Evolutionary conservation across 1,140 invertebrate species (phyloP), one percentile per base, ranked within the genome.

Genomic region (Venturia canescens): DNA sequence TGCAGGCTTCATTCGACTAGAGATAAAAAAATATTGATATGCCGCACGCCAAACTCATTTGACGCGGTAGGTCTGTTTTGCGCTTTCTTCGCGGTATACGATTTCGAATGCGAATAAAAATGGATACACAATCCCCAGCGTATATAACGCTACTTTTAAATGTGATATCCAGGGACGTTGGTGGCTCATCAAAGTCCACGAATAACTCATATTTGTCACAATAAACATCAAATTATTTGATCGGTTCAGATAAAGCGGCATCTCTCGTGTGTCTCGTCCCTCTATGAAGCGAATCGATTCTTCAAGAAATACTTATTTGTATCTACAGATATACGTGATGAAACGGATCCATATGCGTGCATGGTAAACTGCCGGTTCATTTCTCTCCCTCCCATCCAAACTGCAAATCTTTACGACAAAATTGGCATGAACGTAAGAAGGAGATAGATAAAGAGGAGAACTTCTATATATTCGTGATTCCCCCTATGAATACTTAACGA

Each of bases 401-500:
- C 18, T 21, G 57, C 57, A 21, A n/a, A 60, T 60, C 18, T 60
- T 60, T 60, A 60, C n/a, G 18, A 60, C 57, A 9, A 60, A 60
- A 60, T 60, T 23, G 57, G 18, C 9, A 21, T 60, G 9, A 21
- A 60, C 57, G 57, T 21, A 9, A 60, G 57, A 60, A n/a, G n/a
- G 57, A 60, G 57, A 60, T 11, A 60, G 57, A 60, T 16, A 60
- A n/a, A 60, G 57, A 60, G 57, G 23, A 23, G 21, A 21, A 21
- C 16, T n/a, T n/a, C n/a, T 60, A 16, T 60, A 60, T 60, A 23
- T 23, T 23, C n/a, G 21, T 60, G 57, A 60, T 60, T 60, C 18
- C 57, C 57, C 21, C 57, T 60, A 60, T 60, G 57, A n/a, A 60
- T 60, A 60, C 57, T 60, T 23, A 60, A 60, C 57, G 57, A 60